These are phyloP conservation scores for Limanda limanda DNA, from an alignment of 2,113 vertebrate genomes.

Conservation along the genomic window DNA sequence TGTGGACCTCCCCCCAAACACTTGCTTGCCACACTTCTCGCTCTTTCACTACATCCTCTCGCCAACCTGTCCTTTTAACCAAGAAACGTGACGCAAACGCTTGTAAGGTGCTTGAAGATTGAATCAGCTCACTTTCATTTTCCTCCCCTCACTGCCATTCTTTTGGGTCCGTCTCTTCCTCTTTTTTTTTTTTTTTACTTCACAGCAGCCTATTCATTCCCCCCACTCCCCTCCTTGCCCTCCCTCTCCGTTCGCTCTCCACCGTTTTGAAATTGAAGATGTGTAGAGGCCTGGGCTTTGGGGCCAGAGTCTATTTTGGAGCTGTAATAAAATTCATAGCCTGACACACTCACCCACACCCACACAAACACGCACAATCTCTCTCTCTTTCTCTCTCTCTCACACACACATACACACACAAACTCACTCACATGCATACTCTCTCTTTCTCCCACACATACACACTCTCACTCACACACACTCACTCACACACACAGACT, in stretches of 20 bases:
- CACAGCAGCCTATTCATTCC: constrained; percentile 54
- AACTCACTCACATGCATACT: constrained; percentile 17
- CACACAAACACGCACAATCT: constrained; percentile 13
- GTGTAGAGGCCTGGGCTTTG: constrained; percentile 81
- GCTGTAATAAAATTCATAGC: constrained; percentile 85
- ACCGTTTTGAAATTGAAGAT: constrained; percentile 84
- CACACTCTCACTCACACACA: constrained; percentile 36
- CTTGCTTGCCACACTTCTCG: not conserved
- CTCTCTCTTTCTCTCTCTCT: not conserved
- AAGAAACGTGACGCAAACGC: constrained; percentile 84
- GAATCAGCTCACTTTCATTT: constrained; percentile 82
- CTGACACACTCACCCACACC: constrained; percentile 44
- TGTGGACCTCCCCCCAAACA: constrained; percentile 66
- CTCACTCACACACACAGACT: not conserved
- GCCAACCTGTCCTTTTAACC: constrained; percentile 79
- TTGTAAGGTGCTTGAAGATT: constrained; percentile 85
- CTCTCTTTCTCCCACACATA: too few relatives aligned
- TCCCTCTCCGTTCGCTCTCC: constrained; percentile 50
- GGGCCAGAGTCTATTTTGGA: constrained; percentile 82
- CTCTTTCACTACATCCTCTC: constrained; percentile 51
- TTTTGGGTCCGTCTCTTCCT: constrained; percentile 61
- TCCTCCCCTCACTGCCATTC: constrained; percentile 49
- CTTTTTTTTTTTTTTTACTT: constrained; percentile 41
- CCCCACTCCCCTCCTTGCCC: constrained; percentile 4
- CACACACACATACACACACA: not conserved